These are phyloP conservation scores for Drosophila neoperkinsi DNA, from an alignment of 2,888 invertebrate genomes.

Conservation along the genomic window DNA sequence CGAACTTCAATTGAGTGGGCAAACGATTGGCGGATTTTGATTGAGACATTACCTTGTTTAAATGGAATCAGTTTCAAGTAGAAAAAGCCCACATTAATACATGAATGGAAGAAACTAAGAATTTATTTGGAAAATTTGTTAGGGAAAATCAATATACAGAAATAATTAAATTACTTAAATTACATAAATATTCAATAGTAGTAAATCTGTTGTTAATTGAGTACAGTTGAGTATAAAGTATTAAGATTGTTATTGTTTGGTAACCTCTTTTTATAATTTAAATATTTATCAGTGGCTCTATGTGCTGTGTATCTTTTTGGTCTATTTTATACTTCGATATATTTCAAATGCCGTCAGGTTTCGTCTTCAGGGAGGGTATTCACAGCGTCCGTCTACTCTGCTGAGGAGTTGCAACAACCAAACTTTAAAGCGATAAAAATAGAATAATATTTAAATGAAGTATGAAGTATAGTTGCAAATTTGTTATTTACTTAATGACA, in stretches of 20 bases:
- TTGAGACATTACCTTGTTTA: background rate
- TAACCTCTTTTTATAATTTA: background rate
- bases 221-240: background rate
- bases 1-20: constrained; percentile 6
- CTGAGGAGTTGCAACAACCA: background rate
- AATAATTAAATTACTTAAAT: too few species aligned
- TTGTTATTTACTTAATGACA: background rate
- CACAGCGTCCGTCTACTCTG: background rate
- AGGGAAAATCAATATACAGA: too few species aligned
- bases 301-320: background rate
- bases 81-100: background rate
- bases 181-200: background rate
- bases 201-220: background rate
- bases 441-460: background rate
- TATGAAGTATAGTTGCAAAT: background rate
- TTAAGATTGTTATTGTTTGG: background rate
- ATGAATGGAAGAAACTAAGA: too few species aligned
- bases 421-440: background rate
- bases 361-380: background rate
- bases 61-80: background rate
- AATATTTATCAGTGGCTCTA: background rate
- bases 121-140: too few species aligned
- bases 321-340: background rate
- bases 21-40: background rate
- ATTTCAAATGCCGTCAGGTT: background rate